phyloP scores from a whole-genome alignment of 2,113 vertebrate genomes.

The Mola mola region DNA sequence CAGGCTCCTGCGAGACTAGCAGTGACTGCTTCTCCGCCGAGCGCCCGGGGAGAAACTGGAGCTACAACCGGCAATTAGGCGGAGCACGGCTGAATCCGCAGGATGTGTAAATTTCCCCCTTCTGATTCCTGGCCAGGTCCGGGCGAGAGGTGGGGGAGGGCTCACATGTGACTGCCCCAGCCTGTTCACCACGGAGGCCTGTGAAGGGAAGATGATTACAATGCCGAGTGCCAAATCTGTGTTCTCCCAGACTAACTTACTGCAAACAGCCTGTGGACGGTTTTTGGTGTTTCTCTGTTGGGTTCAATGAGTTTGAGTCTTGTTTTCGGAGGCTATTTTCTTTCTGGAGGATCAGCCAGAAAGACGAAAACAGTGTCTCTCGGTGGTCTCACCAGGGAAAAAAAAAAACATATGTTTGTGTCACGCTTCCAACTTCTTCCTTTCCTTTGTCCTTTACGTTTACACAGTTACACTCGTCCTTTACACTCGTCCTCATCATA shows the following conservation, averaged over 20 bases:
- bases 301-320: slow-evolving; percentile 28
- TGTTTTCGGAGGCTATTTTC: slow-evolving; percentile 20
- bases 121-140: slow-evolving; percentile 65
- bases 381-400: slow-evolving; percentile 23
- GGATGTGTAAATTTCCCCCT: slow-evolving; percentile 76
- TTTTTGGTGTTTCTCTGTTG: slow-evolving; percentile 28
- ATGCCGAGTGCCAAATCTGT: slow-evolving; percentile 58
- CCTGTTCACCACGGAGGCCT: slow-evolving; percentile 64
- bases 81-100: slow-evolving; percentile 71
- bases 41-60: slow-evolving; percentile 82
- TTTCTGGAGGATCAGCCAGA: slow-evolving; percentile 3
- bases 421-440: slow-evolving; percentile 1
- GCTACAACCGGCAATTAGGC: slow-evolving; percentile 79
- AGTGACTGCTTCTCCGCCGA: slow-evolving; percentile 81
- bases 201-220: slow-evolving; percentile 68
- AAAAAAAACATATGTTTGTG: background rate
- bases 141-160: slow-evolving; percentile 34
- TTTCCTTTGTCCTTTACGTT: slow-evolving; percentile 26
- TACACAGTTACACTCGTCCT: slow-evolving; percentile 32
- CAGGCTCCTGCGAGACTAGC: slow-evolving; percentile 75
- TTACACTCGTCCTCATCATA: slow-evolving; percentile 44
- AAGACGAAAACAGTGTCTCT: slow-evolving; percentile 10
- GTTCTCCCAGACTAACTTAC: slow-evolving; percentile 43
- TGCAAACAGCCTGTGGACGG: slow-evolving; percentile 25
- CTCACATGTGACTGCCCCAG: slow-evolving; percentile 49